Percentiles rank a stretch among this genome's conserved stretches.
Conservation (phyloP, 2,888 invertebrate genomes). For the Campopleginae sp. region DNA sequence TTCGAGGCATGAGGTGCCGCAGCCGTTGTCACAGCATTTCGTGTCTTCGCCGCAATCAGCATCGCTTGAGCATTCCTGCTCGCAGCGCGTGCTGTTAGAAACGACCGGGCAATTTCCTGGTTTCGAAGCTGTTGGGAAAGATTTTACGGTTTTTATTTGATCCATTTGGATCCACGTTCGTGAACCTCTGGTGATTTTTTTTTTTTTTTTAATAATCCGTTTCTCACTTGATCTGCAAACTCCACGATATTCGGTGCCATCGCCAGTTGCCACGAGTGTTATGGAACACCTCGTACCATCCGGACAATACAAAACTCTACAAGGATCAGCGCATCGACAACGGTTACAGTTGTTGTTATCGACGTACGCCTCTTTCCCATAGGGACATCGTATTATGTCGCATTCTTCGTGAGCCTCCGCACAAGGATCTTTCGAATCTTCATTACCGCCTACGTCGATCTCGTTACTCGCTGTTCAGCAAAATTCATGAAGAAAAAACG, state of each 20-base stretch:
- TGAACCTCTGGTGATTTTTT: background rate
- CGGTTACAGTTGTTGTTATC: conserved; percentile 88
- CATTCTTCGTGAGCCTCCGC: conserved; percentile 87
- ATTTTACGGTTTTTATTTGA: background rate
- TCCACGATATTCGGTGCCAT: conserved; percentile 85
- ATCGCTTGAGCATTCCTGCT: conserved; percentile 90
- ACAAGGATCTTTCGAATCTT: conserved; percentile 85
- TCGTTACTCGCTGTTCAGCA: conserved; percentile 80
- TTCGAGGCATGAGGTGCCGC: conserved; percentile 89
- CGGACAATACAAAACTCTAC: conserved; percentile 87
- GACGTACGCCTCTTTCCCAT: conserved; percentile 88
- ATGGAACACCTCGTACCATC: conserved; percentile 89
- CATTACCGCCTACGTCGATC: conserved; percentile 81
- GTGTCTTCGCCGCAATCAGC: conserved; percentile 91
- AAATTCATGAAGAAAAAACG: background rate
- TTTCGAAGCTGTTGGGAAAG: conserved; percentile 86
- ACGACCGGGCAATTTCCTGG: conserved; percentile 88
- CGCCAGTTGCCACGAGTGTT: conserved; percentile 79
- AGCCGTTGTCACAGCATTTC: conserved; percentile 94
- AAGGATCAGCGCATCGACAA: conserved; percentile 92
- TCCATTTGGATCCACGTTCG: background rate
- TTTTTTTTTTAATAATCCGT: background rate
- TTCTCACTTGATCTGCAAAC: conserved; percentile 85
- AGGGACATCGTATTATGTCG: conserved; percentile 88
- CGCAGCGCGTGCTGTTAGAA: conserved; percentile 86